A percentile compares a stretch with the other conserved stretches of the same genome.
Conservation (phyloP, 2,797 vertebrate genomes). For the Spinus pinus region DNA sequence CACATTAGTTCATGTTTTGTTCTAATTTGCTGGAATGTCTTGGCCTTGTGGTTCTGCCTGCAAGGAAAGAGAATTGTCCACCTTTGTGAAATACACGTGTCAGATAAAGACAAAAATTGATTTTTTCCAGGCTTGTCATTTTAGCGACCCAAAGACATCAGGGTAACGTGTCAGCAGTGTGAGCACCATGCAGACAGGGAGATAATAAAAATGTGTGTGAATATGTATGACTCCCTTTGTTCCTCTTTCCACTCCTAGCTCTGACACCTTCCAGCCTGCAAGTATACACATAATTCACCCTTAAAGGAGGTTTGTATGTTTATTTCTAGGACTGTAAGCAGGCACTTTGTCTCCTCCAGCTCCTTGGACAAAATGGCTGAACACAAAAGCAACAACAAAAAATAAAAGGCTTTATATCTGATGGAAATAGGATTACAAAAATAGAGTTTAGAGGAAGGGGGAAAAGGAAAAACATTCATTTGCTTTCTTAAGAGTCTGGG, state of each 20-base stretch:
- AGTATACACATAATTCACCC: not conserved
- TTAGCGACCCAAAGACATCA: not conserved
- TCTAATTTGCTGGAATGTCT: not conserved
- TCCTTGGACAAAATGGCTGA: not conserved
- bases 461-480: not conserved
- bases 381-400: not conserved
- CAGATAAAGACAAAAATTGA: not conserved
- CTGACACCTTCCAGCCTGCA: not conserved
- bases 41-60: not conserved
- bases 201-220: not conserved
- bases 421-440: not conserved
- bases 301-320: not conserved
- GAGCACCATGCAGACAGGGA: not conserved
- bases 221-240: rapidly evolving
- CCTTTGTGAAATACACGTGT: not conserved
- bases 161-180: not conserved
- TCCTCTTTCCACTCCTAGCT: not conserved
- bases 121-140: not conserved
- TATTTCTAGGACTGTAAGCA: not conserved
- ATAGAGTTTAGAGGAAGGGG: not conserved
- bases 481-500: not conserved
- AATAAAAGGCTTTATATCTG: not conserved
- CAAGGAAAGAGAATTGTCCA: not conserved
- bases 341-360: not conserved
- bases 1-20: not conserved